Percentiles rank a stretch among this genome's conserved stretches.
Conservation (phyloP, 92 coral and sea anemone genomes). For the Porites lobata region DNA sequence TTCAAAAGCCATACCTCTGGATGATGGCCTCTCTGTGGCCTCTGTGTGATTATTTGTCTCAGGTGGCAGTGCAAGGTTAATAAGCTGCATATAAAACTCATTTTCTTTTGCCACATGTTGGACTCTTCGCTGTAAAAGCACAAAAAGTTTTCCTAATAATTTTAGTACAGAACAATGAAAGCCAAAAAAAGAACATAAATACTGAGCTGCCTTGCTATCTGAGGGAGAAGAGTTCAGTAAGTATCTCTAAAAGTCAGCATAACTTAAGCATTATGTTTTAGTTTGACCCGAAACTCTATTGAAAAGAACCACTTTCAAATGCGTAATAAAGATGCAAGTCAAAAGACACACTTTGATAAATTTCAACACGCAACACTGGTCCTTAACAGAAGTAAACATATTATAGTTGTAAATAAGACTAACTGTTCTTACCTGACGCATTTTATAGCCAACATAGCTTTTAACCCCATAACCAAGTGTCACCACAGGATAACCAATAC, state of each 20-base stretch:
- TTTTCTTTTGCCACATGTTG: conserved; percentile 98
- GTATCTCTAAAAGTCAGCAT: too few species aligned
- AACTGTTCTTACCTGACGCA: conserved; percentile 87
- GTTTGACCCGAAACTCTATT: too few species aligned
- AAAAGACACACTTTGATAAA: neutral
- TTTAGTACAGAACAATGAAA: too few species aligned
- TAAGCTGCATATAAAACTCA: conserved; percentile 99
- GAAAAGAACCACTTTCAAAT: too few species aligned
- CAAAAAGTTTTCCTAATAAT: neutral
- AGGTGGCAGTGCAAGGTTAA: conserved; percentile 93
- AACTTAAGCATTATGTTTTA: too few species aligned
- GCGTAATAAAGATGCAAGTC: too few species aligned
- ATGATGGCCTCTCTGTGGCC: conserved; percentile 77
- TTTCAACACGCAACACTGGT: neutral
- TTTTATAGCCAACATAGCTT: conserved; percentile 99
- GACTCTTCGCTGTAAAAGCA: conserved; percentile 83
- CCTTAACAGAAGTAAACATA: neutral
- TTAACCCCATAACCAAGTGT: conserved; percentile 99
- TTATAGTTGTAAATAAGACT: neutral
- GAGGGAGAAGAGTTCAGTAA: too few species aligned
- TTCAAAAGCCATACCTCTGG: conserved; percentile 68
- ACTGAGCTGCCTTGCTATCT: too few species aligned
- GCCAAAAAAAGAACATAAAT: too few species aligned
- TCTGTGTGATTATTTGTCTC: conserved; percentile 72
- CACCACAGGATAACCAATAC: conserved; percentile 99